Evolutionary conservation across 2,888 invertebrate genomes (phyloP), one percentile per base, ranked within the genome.

Genomic region (Eupithecia exiguata): DNA sequence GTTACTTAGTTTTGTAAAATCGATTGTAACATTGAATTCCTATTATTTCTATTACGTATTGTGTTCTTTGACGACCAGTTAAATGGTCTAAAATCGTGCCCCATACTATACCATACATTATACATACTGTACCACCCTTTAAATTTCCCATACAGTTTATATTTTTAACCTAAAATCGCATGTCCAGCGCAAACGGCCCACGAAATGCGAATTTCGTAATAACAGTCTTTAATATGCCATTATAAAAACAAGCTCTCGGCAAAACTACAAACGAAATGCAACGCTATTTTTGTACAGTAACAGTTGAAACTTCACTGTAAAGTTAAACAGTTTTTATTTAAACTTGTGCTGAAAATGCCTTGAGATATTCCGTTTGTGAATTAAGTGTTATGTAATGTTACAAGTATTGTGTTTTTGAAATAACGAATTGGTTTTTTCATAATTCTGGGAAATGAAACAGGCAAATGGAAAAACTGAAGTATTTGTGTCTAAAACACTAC

Each of bases 181-280:
- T 89, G 89, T 88, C 84, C 83, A 82, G 83, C 81, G 82, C 81
- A 82, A 82, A 83, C 82, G 81, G 84, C 79, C 83, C 84, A 83
- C 86, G 84, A 86, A 88, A 85, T 84, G 86, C 83, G 87, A 88
- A 87, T 86, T 86, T 84, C 80, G 77, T 87, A 89, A 90, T 89
- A 89, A 84, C 89, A 79, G 88, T 87, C 82, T 86, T 89, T 88
- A 87, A 88, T 86, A 84, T 76, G 76, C 77, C 84, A 86, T 88
- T 89, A 87, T 86, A 84, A 84, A 89, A 88, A 89, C 87, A 85
- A 87, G 84, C 70, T 68, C 30, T 58, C 62, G 49, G 25, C 49
- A 69, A 68, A 67, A 70, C 70, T 75, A 70, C 46, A 61, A n/a
- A 18, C 35, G 18, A 69, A 69, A 71, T 67, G 40, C 68, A 53